Evolutionary conservation across 2,888 invertebrate species (phyloP), one percentile per base, ranked within the genome.

Genomic region (Drosophila formosana): DNA sequence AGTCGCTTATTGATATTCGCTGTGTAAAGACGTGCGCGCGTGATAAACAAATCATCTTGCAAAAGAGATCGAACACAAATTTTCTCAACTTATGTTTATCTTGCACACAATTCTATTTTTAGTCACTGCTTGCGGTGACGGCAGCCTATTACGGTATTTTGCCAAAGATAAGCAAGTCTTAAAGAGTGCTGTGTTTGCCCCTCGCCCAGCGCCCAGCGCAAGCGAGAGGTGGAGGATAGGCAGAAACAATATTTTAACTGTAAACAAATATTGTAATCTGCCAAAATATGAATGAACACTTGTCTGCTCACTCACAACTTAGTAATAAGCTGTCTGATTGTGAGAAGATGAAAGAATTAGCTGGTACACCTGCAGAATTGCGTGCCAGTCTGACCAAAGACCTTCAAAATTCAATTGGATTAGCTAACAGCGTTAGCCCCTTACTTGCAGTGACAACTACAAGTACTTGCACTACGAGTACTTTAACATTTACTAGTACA

Each of bases 21-120:
- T n/a, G n/a, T n/a, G n/a, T n/a, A n/a, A n/a, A n/a, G n/a, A n/a
- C n/a, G n/a, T n/a, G n/a, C n/a, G n/a, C n/a, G n/a, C n/a, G n/a
- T n/a, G n/a, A n/a, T n/a, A n/a, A n/a, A n/a, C n/a, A n/a, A n/a
- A n/a, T 32, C 32, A 32, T 32, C 32, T 32, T 32, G 8, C 7
- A 32, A 32, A 32, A 32, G 32, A 32, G 32, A 32, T 32, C 32
- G 32, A 32, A 32, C 32, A 32, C 32, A 32, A 32, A 32, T 32
- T 32, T 32, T 32, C 32, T 9, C 32, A 18, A 32, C 7, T 32
- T 37, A 37, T 51, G 37, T 34, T 51, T 51, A 51, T 51, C 51
- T 51, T 37, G n/a, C 51, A 51, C 51, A 9, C 9, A 50, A 34
- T 32, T 51, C 37, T 51, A 51, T 51, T 51, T 51, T 51, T 51